phyloP scores from a whole-genome alignment of 1,140 invertebrate genomes.

The Drosophila quadrilineata region DNA sequence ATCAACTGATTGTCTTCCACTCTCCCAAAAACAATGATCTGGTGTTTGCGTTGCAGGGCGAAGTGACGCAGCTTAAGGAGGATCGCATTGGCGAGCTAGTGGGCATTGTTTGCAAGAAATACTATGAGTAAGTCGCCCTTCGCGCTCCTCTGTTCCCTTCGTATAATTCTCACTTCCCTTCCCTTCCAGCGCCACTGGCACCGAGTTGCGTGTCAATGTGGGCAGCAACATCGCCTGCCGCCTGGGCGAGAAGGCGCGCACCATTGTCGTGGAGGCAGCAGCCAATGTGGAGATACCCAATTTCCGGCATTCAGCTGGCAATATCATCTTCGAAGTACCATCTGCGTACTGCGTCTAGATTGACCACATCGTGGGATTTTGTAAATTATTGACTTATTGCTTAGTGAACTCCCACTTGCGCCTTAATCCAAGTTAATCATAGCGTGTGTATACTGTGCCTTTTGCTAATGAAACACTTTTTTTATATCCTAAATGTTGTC shows the following conservation, averaged over 20 bases:
- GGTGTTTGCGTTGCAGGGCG: conserved; percentile 86
- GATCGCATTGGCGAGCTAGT: conserved; percentile 94
- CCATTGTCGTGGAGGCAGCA: conserved; percentile 67
- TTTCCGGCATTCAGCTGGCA: conserved; percentile 63
- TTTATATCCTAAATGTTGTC: background rate
- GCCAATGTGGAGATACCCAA: conserved; percentile 70
- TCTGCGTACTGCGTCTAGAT: conserved; percentile 67
- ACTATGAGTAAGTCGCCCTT: conserved; percentile 85
- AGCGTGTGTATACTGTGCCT: conserved; percentile 58
- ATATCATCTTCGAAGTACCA: conserved; percentile 80
- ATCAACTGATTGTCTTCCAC: conserved; percentile 95
- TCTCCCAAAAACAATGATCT: conserved; percentile 95
- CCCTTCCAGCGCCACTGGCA: conserved; percentile 50
- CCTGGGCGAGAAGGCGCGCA: conserved; percentile 66
- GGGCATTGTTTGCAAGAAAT: conserved; percentile 89
- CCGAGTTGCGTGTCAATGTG: conserved; percentile 77
- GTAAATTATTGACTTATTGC: no score
- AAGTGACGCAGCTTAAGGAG: conserved; percentile 82
- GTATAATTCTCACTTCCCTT: background rate
- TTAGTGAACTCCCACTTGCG: no score
- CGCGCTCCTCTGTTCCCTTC: no score
- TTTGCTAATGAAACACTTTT: no score
- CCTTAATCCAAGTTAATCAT: conserved; percentile 23
- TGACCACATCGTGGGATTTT: conserved; percentile 2
- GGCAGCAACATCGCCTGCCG: conserved; percentile 63